phyloP scores from a whole-genome alignment of 2,888 invertebrate genomes.

The Barypeithes pellucidus region DNA sequence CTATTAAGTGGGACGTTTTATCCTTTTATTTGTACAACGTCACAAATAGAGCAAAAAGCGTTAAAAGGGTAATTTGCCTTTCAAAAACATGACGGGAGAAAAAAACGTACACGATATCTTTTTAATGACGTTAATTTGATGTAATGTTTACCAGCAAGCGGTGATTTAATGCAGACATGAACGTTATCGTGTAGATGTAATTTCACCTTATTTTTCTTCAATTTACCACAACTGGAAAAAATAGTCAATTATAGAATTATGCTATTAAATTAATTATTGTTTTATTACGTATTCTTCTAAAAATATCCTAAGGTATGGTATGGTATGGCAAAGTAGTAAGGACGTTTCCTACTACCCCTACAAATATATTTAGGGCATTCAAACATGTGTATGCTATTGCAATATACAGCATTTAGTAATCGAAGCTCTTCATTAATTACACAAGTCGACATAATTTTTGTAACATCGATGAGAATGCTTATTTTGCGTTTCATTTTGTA shows the following conservation, averaged over 20 bases:
- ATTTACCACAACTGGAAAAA: too few relatives aligned
- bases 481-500: too few relatives aligned
- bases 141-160: slow-evolving; percentile 42
- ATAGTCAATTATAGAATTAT: too few relatives aligned
- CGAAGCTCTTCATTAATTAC: too few relatives aligned
- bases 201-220: slow-evolving; percentile 27
- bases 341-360: too few relatives aligned
- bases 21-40: slow-evolving; percentile 48
- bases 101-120: slow-evolving; percentile 44
- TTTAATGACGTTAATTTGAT: slow-evolving; percentile 53
- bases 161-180: slow-evolving; percentile 36
- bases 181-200: slow-evolving; percentile 7
- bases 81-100: slow-evolving; percentile 43
- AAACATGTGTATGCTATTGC: too few relatives aligned
- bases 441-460: too few relatives aligned
- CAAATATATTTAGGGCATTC: too few relatives aligned
- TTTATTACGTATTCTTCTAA: background rate
- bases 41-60: slow-evolving; percentile 45
- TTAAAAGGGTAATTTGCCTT: slow-evolving; percentile 48
- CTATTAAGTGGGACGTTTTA: slow-evolving; percentile 49
- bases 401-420: too few relatives aligned
- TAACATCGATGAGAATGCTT: too few relatives aligned
- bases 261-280: too few relatives aligned
- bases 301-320: background rate
- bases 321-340: too few relatives aligned